Evolutionary conservation across 2,888 invertebrate genomes (phyloP).

Genomic region (Drosophila limbata): DNA sequence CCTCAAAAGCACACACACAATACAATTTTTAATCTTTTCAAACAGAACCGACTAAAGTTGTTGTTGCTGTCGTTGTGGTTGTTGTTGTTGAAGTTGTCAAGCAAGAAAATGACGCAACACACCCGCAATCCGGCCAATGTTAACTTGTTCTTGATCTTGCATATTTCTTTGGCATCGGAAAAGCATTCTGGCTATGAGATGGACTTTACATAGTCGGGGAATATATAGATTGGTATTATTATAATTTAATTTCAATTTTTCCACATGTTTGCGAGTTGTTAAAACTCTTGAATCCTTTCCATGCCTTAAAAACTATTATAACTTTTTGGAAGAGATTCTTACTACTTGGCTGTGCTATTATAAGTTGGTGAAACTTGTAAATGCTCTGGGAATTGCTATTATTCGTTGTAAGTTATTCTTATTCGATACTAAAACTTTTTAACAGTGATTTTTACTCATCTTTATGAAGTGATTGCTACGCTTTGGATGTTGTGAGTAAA

Average conservation of each 20-base stretch:
- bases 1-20: constrained; percentile 31
- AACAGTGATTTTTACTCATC: background rate
- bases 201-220: background rate
- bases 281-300: background rate
- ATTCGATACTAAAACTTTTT: background rate
- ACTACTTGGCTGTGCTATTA: background rate
- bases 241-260: background rate
- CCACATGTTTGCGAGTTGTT: background rate
- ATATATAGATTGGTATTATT: background rate
- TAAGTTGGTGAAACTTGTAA: background rate
- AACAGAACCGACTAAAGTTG: constrained; percentile 50
- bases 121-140: constrained; percentile 41
- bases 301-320: background rate
- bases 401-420: background rate
- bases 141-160: constrained; percentile 23
- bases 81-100: constrained; percentile 58
- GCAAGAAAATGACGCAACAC: constrained; percentile 57
- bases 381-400: background rate
- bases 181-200: constrained; percentile 5
- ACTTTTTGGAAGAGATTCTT: background rate
- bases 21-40: constrained; percentile 70
- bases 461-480: background rate
- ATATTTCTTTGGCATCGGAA: constrained; percentile 10
- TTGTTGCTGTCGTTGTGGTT: constrained; percentile 25
- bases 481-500: background rate